phyloP scores from a whole-genome alignment of 2,888 invertebrate species.

The Parnassius smintheus region DNA sequence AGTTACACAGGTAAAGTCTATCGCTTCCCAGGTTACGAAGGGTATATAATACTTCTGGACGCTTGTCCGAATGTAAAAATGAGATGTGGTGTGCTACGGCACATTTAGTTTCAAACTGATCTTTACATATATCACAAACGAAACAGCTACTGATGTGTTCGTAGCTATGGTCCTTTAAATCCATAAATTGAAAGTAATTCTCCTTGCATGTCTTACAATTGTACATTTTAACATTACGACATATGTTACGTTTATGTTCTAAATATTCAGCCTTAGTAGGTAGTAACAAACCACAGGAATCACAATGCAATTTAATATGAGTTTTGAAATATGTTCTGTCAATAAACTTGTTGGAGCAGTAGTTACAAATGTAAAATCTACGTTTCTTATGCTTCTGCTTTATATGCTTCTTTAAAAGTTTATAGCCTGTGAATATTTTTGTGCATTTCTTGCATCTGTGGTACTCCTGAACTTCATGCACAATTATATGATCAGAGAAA shows the following conservation, averaged over 20 bases:
- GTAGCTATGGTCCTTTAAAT: constrained; percentile 65
- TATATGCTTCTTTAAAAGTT: constrained; percentile 53
- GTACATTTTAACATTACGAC: constrained; percentile 49
- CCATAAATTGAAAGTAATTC: constrained; percentile 56
- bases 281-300: constrained; percentile 50
- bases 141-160: constrained; percentile 48
- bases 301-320: constrained; percentile 68
- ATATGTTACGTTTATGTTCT: constrained; percentile 52
- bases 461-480: constrained; percentile 63
- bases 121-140: constrained; percentile 67
- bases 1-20: constrained; percentile 58
- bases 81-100: constrained; percentile 57
- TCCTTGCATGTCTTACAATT: constrained; percentile 55
- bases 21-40: constrained; percentile 49
- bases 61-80: constrained; percentile 52
- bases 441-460: constrained; percentile 68
- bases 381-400: constrained; percentile 61
- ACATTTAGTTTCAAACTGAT: constrained; percentile 58
- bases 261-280: constrained; percentile 44
- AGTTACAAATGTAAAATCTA: constrained; percentile 69
- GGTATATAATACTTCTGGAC: constrained; percentile 46
- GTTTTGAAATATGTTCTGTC: constrained; percentile 69
- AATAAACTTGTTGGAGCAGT: constrained; percentile 61
- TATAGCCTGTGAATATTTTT: constrained; percentile 57
- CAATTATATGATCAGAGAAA: constrained; percentile 63